Evolutionary conservation across 1,140 invertebrate genomes (phyloP).

Genomic region (Drosophila baimaii): DNA sequence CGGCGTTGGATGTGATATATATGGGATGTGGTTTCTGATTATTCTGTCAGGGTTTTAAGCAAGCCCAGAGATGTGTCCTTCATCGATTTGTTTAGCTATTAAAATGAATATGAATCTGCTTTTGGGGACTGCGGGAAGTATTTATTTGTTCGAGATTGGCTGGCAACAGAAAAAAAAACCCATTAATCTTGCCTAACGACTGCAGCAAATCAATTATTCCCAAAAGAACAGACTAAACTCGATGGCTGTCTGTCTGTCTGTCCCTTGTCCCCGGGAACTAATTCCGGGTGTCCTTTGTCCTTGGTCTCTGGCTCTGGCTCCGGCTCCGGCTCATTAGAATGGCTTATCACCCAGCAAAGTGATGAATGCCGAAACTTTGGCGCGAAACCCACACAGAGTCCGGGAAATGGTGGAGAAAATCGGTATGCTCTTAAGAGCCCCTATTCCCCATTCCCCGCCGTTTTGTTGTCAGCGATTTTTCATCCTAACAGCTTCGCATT

Average conservation of each 20-base stretch:
- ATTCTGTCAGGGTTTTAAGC: neutral
- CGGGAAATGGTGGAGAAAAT: constrained; percentile 1
- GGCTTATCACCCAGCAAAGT: constrained; percentile 43
- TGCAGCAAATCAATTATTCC: constrained; percentile 48
- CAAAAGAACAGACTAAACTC: constrained; percentile 10
- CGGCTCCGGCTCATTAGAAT: constrained; percentile 34
- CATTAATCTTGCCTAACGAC: constrained; percentile 45
- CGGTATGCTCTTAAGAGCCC: constrained; percentile 9
- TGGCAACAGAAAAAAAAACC: constrained; percentile 11
- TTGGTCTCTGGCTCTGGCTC: constrained; percentile 3
- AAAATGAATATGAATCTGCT: constrained; percentile 25
- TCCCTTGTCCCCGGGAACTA: constrained; percentile 5
- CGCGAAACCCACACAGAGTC: constrained; percentile 23
- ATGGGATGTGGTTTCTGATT: constrained; percentile 9
- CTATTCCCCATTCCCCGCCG: neutral
- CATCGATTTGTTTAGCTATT: constrained; percentile 21
- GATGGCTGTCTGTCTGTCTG: constrained; percentile 3
- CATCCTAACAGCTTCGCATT: constrained; percentile 54
- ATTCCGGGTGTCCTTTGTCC: constrained; percentile 34
- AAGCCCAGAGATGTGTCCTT: constrained; percentile 14
- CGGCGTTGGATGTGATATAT: neutral
- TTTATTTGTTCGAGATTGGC: constrained; percentile 30
- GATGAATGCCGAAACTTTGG: constrained; percentile 51
- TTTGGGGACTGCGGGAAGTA: neutral
- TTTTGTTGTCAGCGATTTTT: constrained; percentile 50